A percentile compares a stretch with the other conserved stretches of the same genome.
Evolutionary conservation across 92 coral and sea anemone genomes (phyloP).

Genomic region (Siderastrea siderea): DNA sequence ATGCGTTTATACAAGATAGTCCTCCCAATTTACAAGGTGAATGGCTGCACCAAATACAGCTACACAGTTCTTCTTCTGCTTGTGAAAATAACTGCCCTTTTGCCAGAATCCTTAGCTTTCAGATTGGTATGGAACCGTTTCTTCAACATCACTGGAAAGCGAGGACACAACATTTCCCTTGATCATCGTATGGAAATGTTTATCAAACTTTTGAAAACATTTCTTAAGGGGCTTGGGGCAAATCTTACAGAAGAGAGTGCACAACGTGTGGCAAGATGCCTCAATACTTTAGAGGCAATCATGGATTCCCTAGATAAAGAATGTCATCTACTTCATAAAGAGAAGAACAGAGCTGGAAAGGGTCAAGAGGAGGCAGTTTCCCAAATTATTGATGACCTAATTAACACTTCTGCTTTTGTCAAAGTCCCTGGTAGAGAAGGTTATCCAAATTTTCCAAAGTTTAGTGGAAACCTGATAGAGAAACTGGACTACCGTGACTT

Average conservation of each 20-base stretch:
- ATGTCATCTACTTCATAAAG: no score
- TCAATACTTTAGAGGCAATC: no score
- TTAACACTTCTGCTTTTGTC: no score
- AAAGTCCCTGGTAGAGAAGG: no score
- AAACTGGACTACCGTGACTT: conserved; percentile 11
- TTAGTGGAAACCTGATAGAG: background rate
- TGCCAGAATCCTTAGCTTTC: conserved; percentile 24
- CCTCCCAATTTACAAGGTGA: background rate
- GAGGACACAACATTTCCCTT: conserved; percentile 20
- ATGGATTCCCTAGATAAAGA: no score
- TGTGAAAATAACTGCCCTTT: conserved; percentile 15
- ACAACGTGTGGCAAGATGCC: no score
- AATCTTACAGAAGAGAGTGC: conserved; percentile 43
- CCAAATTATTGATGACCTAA: background rate
- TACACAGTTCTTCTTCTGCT: background rate
- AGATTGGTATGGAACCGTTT: conserved; percentile 47
- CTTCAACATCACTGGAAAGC: background rate
- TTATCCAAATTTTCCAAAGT: no score
- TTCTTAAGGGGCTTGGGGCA: conserved; percentile 25
- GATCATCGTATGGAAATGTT: background rate
- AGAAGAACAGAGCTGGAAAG: background rate
- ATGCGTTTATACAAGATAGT: background rate
- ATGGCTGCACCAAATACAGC: conserved; percentile 12
- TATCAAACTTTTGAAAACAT: conserved; percentile 20
- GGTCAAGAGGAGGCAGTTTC: conserved; percentile 12